Percentiles rank a stretch among this genome's conserved stretches.
Conservation (phyloP, 1,140 invertebrate species). For the Drosophila bocki region DNA sequence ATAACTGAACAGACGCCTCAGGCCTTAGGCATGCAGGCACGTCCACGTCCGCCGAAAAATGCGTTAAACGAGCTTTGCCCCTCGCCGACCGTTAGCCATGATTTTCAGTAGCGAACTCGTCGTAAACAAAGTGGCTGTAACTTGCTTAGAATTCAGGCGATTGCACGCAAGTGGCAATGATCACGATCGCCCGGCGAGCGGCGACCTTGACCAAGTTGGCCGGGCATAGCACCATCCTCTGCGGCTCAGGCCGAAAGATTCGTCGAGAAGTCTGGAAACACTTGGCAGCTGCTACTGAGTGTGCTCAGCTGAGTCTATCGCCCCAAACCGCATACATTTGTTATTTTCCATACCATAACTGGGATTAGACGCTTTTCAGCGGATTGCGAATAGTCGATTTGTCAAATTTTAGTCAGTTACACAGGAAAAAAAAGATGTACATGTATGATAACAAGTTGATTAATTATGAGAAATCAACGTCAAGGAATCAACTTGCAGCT, state of each 20-base stretch:
- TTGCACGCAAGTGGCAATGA: slow-evolving; percentile 28
- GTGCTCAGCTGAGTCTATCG: slow-evolving; percentile 13
- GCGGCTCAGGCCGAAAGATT: not conserved
- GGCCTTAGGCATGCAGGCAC: slow-evolving; percentile 44
- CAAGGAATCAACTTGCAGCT: not conserved
- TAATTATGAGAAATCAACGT: no score
- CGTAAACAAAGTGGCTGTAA: slow-evolving; percentile 22
- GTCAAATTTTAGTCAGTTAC: not conserved
- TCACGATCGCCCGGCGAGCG: not conserved
- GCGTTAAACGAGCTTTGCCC: slow-evolving; percentile 17
- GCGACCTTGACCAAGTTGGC: slow-evolving; percentile 43
- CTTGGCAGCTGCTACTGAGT: slow-evolving; percentile 14
- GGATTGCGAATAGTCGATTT: slow-evolving; percentile 12
- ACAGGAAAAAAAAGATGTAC: not conserved
- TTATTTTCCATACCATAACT: slow-evolving; percentile 17
- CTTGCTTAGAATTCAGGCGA: slow-evolving; percentile 25
- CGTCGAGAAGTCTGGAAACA: slow-evolving; percentile 33
- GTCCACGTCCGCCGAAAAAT: slow-evolving; percentile 51
- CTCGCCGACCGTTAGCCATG: slow-evolving; percentile 25
- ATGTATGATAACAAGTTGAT: not conserved
- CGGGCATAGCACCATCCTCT: not conserved
- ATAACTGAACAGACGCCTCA: slow-evolving; percentile 23
- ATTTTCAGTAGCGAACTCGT: slow-evolving; percentile 10
- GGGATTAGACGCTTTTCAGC: slow-evolving; percentile 5
- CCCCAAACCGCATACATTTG: not conserved